Evolutionary conservation across 2,797 vertebrate species (phyloP).

Genomic region (Furcifer pardalis): DNA sequence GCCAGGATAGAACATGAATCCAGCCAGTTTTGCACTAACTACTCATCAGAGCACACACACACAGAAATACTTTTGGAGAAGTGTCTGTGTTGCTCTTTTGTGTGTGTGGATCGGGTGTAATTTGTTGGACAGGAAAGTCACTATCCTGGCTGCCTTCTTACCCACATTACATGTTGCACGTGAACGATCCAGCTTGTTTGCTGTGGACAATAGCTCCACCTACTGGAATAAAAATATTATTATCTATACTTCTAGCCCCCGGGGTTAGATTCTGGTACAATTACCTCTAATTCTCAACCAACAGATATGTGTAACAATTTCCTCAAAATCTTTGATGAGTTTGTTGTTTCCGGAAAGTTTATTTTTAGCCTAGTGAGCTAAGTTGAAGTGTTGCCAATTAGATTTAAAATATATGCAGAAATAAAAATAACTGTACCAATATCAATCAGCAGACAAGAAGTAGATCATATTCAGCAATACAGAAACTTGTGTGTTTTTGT

Average conservation of each 20-base stretch:
- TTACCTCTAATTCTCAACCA: not conserved
- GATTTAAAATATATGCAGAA: not conserved
- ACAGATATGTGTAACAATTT: not conserved
- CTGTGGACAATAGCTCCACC: constrained; percentile 34
- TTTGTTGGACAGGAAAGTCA: not conserved
- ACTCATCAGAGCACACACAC: not conserved
- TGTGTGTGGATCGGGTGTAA: not conserved
- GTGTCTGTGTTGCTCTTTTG: not conserved
- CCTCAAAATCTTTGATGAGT: not conserved
- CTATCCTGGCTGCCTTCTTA: not conserved
- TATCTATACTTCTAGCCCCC: not conserved
- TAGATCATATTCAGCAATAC: not conserved
- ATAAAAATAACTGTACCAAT: not conserved
- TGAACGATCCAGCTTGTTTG: not conserved
- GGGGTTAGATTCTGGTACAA: not conserved
- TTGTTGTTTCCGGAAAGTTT: not conserved
- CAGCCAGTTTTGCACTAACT: no score
- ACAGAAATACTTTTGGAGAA: not conserved
- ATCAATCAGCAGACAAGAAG: not conserved
- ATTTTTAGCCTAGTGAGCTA: not conserved
- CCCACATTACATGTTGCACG: not conserved
- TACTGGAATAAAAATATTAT: not conserved
- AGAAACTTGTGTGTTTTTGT: not conserved
- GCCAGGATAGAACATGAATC: not conserved
- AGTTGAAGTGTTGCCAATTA: not conserved